Evolutionary conservation across 2,797 vertebrate genomes (phyloP).

Genomic region (Phalloptychus januarius): DNA sequence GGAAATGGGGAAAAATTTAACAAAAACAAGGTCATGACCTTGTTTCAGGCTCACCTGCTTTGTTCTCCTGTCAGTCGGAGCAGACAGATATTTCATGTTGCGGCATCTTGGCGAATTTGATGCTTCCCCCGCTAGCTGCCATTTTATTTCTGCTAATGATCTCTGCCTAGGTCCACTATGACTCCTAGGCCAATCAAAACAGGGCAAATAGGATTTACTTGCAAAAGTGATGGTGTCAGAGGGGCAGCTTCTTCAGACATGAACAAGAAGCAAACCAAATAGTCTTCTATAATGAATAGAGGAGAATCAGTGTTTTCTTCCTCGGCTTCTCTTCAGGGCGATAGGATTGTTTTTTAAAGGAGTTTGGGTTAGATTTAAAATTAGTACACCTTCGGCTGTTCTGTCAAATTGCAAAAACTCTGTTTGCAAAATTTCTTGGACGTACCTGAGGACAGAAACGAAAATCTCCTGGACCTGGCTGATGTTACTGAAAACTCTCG

Average conservation of each 20-base stretch:
- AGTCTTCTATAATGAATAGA: conserved; percentile 31
- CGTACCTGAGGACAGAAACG: conserved; percentile 16
- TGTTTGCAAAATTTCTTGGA: conserved; percentile 20
- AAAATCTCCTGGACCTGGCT: conserved; percentile 17
- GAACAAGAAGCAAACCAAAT: conserved; percentile 47
- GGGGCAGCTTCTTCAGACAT: conserved; percentile 37
- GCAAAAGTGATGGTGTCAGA: conserved; percentile 40
- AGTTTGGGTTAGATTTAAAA: conserved; percentile 58
- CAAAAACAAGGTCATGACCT: background rate
- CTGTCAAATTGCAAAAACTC: conserved; percentile 16
- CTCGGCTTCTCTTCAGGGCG: conserved; percentile 40
- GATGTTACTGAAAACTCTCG: background rate
- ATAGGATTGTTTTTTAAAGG: conserved; percentile 37
- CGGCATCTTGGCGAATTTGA: conserved; percentile 32
- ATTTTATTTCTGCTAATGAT: conserved; percentile 40
- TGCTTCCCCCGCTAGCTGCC: conserved; percentile 21
- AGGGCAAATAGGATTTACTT: conserved; percentile 38
- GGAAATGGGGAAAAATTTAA: background rate
- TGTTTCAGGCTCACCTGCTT: background rate
- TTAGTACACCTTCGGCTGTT: conserved; percentile 47
- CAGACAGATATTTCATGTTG: conserved; percentile 24
- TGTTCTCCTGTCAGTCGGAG: conserved; percentile 20
- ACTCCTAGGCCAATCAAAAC: conserved; percentile 34
- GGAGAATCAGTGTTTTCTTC: conserved; percentile 26
- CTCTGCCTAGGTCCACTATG: conserved; percentile 11